Percentiles rank a stretch among this genome's conserved stretches.
Evolutionary conservation across 1,140 invertebrate genomes (phyloP).

Genomic region (Lysiphlebus fabarum): DNA sequence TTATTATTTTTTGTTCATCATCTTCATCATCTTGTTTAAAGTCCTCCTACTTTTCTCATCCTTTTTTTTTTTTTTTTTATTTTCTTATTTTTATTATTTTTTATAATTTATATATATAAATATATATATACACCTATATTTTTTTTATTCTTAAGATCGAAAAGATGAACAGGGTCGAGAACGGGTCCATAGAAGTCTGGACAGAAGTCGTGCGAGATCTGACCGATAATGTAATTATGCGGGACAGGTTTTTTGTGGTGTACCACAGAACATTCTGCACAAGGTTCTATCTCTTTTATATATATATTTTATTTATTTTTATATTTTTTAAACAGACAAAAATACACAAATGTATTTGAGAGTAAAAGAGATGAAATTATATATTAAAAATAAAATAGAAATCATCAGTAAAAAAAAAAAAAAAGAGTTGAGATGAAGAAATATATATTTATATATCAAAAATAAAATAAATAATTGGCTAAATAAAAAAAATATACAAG

Average conservation of each 20-base stretch:
- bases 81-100: background rate
- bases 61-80: too few relatives aligned
- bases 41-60: background rate
- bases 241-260: conserved; percentile 43
- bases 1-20: conserved; percentile 16
- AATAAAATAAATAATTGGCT: too few relatives aligned
- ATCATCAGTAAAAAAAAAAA: background rate
- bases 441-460: too few relatives aligned
- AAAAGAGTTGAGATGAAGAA: conserved; percentile 18
- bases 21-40: too few relatives aligned
- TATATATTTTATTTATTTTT: too few relatives aligned
- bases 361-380: conserved; percentile 20
- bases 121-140: too few relatives aligned
- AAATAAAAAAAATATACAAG: too few relatives aligned
- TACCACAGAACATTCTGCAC: conserved; percentile 19
- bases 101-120: too few relatives aligned
- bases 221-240: conserved; percentile 49
- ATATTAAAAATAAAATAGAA: conserved; percentile 16
- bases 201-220: conserved; percentile 44
- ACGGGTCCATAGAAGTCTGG: conserved; percentile 24
- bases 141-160: conserved; percentile 11
- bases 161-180: conserved; percentile 15
- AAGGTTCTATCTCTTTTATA: conserved; percentile 16
- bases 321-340: conserved; percentile 11
- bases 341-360: conserved; percentile 3